phyloP scores from a whole-genome alignment of 2,888 invertebrate genomes.

The Drosophila niveifrons region DNA sequence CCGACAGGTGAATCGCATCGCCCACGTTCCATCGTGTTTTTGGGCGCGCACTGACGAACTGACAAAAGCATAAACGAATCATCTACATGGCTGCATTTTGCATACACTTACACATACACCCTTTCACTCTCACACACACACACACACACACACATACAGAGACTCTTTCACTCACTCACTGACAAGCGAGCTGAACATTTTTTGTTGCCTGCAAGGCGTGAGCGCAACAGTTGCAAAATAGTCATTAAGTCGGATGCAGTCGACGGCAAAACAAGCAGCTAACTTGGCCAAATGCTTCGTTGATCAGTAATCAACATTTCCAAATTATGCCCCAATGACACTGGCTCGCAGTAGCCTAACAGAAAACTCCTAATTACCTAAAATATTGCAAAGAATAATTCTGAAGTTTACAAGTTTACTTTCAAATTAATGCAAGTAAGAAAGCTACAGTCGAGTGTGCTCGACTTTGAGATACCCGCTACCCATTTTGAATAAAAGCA shows the following conservation, averaged over 20 bases:
- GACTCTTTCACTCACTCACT: not conserved
- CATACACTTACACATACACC: constrained; percentile 34
- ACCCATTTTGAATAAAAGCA: too few relatives aligned
- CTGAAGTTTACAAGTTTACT: too few relatives aligned
- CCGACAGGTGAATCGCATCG: constrained; percentile 52
- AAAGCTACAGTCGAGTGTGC: too few relatives aligned
- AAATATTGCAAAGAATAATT: too few relatives aligned
- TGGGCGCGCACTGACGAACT: constrained; percentile 63
- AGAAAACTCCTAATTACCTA: too few relatives aligned
- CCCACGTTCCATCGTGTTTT: constrained; percentile 44
- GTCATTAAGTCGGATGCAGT: constrained; percentile 76
- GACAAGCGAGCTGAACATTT: constrained; percentile 18
- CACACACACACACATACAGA: not conserved
- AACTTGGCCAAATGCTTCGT: constrained; percentile 62
- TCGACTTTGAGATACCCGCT: too few relatives aligned
- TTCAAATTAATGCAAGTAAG: too few relatives aligned
- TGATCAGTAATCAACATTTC: constrained; percentile 78
- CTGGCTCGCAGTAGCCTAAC: not conserved
- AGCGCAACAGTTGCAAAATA: constrained; percentile 77
- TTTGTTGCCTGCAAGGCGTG: constrained; percentile 43
- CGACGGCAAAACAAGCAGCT: constrained; percentile 39
- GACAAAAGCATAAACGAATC: constrained; percentile 84
- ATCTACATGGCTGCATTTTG: constrained; percentile 82
- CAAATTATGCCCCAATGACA: constrained; percentile 43
- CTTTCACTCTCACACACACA: constrained; percentile 11